These are phyloP conservation scores for Chrysomela aeneicollis DNA, from an alignment of 2,888 invertebrate species.

Conservation along the genomic window DNA sequence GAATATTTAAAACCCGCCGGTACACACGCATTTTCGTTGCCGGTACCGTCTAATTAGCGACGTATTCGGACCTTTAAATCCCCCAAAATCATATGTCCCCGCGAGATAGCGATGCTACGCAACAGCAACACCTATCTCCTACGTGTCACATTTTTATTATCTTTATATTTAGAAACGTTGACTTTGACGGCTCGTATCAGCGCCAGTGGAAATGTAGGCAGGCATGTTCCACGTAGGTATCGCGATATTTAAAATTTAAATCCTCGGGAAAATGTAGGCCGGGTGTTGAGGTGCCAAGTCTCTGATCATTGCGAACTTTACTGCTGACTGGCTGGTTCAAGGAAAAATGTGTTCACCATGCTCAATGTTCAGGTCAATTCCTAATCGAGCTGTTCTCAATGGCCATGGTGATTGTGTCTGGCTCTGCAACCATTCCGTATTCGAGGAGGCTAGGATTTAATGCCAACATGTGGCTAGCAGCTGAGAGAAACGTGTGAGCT, in stretches of 20 bases:
- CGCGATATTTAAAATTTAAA: constrained; percentile 36
- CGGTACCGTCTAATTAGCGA: neutral
- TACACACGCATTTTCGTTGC: constrained; percentile 17
- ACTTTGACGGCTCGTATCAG: constrained; percentile 1
- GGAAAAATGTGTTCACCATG: no score
- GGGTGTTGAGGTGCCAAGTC: constrained; percentile 19
- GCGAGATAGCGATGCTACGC: constrained; percentile 12
- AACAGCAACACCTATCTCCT: constrained; percentile 22
- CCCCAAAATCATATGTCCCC: neutral
- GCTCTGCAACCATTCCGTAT: no score
- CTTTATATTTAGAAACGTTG: neutral
- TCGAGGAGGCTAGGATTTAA: no score
- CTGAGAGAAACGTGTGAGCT: neutral
- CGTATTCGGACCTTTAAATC: constrained; percentile 19
- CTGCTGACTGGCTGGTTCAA: no score
- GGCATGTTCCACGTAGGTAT: neutral
- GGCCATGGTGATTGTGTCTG: neutral
- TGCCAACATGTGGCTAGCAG: neutral
- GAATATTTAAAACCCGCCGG: constrained; percentile 28
- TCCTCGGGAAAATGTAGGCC: constrained; percentile 11
- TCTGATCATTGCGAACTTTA: constrained; percentile 14
- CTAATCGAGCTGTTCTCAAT: neutral
- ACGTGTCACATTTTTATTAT: constrained; percentile 7
- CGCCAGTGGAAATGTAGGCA: neutral
- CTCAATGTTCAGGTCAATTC: neutral